Conservation (phyloP, 2,888 invertebrate genomes). For the Orchesellides sinensis region DNA sequence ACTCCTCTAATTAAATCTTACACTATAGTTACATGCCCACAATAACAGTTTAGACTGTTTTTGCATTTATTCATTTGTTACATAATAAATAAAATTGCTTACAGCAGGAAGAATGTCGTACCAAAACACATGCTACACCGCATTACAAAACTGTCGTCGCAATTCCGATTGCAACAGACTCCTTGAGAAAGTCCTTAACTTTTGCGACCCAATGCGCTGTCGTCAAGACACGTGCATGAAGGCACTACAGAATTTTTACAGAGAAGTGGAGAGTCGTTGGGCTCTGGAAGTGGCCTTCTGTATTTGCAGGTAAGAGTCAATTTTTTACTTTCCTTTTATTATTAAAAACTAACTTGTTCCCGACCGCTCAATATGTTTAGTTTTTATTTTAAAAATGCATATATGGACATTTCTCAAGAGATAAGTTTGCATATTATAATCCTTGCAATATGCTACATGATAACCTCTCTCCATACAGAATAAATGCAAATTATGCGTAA, state of each 20-base stretch:
- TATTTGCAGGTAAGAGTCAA: constrained; percentile 89
- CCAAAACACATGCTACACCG: constrained; percentile 92
- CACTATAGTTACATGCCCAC: not conserved
- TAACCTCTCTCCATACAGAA: too few relatives aligned
- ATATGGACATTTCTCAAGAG: too few relatives aligned
- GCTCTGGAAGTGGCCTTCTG: constrained; percentile 95
- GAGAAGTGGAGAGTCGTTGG: constrained; percentile 87
- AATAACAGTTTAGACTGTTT: too few relatives aligned
- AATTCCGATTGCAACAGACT: constrained; percentile 88
- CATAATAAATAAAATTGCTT: constrained; percentile 1
- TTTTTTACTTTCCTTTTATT: constrained; percentile 1
- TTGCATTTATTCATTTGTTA: constrained; percentile 7
- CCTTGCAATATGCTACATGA: too few relatives aligned
- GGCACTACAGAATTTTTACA: constrained; percentile 90
- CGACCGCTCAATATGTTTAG: too few relatives aligned
- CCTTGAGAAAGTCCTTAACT: constrained; percentile 89
- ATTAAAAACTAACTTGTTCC: too few relatives aligned
- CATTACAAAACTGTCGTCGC: constrained; percentile 88
- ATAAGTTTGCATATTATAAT: too few relatives aligned
- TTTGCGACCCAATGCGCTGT: constrained; percentile 87
- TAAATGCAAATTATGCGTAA: too few relatives aligned
- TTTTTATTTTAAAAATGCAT: too few relatives aligned
- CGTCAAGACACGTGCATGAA: constrained; percentile 92
- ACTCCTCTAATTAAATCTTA: not conserved
- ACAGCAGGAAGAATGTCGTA: constrained; percentile 49